A percentile compares a stretch with the other conserved stretches of the same genome.
These are phyloP conservation scores for Drosophila meridiana DNA, from an alignment of 2,888 invertebrate species.

Conservation along the genomic window DNA sequence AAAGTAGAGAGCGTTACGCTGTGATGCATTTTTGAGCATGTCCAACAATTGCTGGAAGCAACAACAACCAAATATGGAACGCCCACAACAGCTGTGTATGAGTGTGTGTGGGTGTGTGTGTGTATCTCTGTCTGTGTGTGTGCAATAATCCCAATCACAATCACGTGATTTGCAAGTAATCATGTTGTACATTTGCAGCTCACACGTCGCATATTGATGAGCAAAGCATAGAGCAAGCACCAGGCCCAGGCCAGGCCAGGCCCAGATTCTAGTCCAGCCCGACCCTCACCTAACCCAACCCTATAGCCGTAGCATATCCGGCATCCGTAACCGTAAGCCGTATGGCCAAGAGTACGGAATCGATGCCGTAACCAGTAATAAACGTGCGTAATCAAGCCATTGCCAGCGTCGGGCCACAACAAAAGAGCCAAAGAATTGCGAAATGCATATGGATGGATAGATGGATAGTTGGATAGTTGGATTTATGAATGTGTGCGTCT, in stretches of 20 bases:
- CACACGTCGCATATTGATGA: conserved; percentile 77
- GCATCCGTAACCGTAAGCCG: conserved; percentile 49
- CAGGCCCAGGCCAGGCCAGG: background rate
- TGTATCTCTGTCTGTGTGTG: conserved; percentile 31
- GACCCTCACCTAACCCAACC: background rate
- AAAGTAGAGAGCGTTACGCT: conserved; percentile 7
- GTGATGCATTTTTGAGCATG: conserved; percentile 41
- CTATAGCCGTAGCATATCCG: conserved; percentile 18
- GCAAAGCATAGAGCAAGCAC: conserved; percentile 28
- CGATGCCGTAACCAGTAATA: conserved; percentile 63
- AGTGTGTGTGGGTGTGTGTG: conserved; percentile 1
- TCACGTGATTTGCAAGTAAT: conserved; percentile 81
- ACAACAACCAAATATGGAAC: conserved; percentile 11
- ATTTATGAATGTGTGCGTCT: conserved; percentile 17
- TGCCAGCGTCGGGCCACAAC: conserved; percentile 56
- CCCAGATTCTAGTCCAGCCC: background rate
- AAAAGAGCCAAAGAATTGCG: conserved; percentile 57
- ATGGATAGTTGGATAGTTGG: conserved; percentile 17
- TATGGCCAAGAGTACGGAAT: conserved; percentile 26
- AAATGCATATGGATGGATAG: conserved; percentile 48
- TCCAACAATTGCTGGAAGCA: conserved; percentile 21
- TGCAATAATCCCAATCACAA: conserved; percentile 72
- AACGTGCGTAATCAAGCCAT: conserved; percentile 76
- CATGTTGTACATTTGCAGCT: conserved; percentile 75
- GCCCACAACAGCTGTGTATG: conserved; percentile 8